These are phyloP conservation scores for Chaitophorus viminalis DNA, from an alignment of 2,888 invertebrate species.

Conservation along the genomic window DNA sequence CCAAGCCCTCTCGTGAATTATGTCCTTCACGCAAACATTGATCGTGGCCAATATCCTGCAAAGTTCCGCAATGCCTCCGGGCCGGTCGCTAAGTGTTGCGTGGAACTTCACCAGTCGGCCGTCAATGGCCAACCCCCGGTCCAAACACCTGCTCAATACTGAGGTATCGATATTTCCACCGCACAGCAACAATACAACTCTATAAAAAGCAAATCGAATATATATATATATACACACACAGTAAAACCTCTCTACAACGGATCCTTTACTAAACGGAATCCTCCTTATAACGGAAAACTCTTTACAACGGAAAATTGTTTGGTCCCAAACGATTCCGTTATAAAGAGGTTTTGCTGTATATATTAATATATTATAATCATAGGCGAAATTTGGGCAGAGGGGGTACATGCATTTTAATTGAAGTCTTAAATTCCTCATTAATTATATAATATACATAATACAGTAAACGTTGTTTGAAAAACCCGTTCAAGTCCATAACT, in stretches of 20 bases:
- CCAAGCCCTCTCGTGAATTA: constrained; percentile 96
- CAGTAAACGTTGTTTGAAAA: too few relatives aligned
- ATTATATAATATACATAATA: too few relatives aligned
- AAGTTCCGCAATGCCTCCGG: constrained; percentile 87
- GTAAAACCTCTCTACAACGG: not conserved
- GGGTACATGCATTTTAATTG: too few relatives aligned
- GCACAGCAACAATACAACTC: constrained; percentile 84
- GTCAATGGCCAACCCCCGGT: constrained; percentile 88
- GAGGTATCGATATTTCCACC: constrained; percentile 95
- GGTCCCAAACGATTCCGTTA: too few relatives aligned
- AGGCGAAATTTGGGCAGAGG: too few relatives aligned
- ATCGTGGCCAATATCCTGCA: constrained; percentile 79
- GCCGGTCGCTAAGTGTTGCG: constrained; percentile 84
- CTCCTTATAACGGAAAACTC: too few relatives aligned
- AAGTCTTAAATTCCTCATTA: too few relatives aligned
- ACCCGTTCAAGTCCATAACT: too few relatives aligned
- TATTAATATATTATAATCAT: too few relatives aligned
- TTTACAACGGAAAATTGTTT: too few relatives aligned
- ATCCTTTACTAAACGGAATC: too few relatives aligned
- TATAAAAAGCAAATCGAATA: constrained; percentile 67
- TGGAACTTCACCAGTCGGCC: constrained; percentile 80
- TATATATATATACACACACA: not conserved
- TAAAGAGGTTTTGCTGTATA: too few relatives aligned
- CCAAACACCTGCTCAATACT: constrained; percentile 86
- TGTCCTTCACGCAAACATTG: constrained; percentile 93